Percentiles rank a stretch among this genome's conserved stretches.
Conservation (phyloP, 2,888 invertebrate species). For the Ectobius pallidus region DNA sequence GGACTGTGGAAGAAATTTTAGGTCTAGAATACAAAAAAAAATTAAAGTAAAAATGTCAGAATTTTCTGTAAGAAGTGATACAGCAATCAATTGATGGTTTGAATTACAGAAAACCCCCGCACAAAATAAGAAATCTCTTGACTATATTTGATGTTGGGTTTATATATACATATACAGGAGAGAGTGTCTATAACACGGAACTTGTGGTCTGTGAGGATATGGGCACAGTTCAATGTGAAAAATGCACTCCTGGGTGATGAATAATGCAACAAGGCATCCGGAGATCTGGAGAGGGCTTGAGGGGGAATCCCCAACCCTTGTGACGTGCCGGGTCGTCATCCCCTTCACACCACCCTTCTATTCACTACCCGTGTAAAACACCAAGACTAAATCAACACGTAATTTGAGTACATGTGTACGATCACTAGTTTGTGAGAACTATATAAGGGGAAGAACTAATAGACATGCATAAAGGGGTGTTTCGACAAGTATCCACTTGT, state of each 20-base stretch:
- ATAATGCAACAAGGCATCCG: slow-evolving; percentile 45
- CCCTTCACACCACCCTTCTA: slow-evolving; percentile 7
- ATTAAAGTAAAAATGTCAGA: too few species aligned
- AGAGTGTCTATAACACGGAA: slow-evolving; percentile 7
- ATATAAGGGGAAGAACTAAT: not conserved
- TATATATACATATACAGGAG: too few species aligned
- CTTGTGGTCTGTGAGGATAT: not conserved
- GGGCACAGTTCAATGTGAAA: slow-evolving; percentile 45
- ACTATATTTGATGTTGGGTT: too few species aligned
- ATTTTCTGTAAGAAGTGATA: too few species aligned
- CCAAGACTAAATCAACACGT: slow-evolving; percentile 39
- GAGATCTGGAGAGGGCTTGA: not conserved
- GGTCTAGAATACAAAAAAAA: too few species aligned
- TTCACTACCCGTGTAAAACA: slow-evolving; percentile 23
- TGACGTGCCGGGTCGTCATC: slow-evolving; percentile 16
- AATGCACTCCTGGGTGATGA: slow-evolving; percentile 48
- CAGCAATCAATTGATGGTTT: too few species aligned
- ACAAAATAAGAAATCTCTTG: too few species aligned
- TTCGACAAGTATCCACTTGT: not conserved
- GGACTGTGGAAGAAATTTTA: too few species aligned
- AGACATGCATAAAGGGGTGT: not conserved
- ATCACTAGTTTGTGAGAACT: slow-evolving; percentile 8
- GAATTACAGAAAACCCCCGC: too few species aligned
- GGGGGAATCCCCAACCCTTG: slow-evolving; percentile 9
- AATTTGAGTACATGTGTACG: slow-evolving; percentile 37